phyloP scores from a whole-genome alignment of 2,888 invertebrate species.

The Embidobia sp. region DNA sequence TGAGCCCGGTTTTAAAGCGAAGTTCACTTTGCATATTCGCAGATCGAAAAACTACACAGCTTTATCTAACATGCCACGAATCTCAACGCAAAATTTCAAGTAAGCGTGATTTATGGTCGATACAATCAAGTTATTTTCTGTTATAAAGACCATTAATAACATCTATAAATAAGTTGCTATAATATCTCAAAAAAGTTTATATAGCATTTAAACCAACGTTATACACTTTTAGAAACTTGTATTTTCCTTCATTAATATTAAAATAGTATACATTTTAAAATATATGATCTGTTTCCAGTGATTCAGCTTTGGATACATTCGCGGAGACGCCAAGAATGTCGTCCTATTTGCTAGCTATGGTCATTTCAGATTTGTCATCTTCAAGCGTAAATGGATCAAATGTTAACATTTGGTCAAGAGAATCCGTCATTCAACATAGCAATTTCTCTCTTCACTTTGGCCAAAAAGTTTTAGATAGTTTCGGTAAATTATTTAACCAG shows the following conservation, averaged over 20 bases:
- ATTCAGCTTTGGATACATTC: constrained; percentile 84
- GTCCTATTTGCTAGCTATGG: constrained; percentile 94
- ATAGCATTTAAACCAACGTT: no score
- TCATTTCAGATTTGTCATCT: constrained; percentile 88
- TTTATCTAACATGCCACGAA: constrained; percentile 89
- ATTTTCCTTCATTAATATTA: no score
- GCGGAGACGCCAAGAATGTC: constrained; percentile 93
- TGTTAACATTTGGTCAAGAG: constrained; percentile 44
- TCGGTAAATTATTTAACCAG: constrained; percentile 15
- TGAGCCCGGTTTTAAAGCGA: constrained; percentile 91
- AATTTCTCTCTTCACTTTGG: constrained; percentile 42
- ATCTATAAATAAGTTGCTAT: no score
- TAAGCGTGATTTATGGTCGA: no score
- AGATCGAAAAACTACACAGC: constrained; percentile 83
- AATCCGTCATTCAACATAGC: constrained; percentile 21
- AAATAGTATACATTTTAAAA: no score
- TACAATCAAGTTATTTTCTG: no score
- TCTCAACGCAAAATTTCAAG: neutral
- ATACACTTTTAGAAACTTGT: no score
- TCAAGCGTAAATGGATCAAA: neutral
- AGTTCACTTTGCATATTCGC: constrained; percentile 87
- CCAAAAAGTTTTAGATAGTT: constrained; percentile 1
- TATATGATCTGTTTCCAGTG: constrained; percentile 32
- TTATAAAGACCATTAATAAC: no score
- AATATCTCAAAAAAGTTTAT: no score